Evolutionary conservation across 2,888 invertebrate genomes (phyloP).

Genomic region (Gandaritis pyraliata): DNA sequence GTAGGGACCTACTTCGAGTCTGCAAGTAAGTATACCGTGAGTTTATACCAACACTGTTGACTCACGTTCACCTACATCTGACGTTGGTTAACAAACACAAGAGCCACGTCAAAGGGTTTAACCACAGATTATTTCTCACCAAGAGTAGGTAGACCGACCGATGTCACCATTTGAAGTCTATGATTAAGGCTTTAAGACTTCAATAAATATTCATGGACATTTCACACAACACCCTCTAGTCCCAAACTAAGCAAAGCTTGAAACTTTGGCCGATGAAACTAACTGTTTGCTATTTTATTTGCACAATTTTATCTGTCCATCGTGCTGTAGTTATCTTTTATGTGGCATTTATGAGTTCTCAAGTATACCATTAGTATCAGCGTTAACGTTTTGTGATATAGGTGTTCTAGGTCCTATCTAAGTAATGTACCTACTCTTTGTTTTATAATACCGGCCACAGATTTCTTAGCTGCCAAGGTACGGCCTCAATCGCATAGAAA

Average conservation of each 20-base stretch:
- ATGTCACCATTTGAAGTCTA: slow-evolving; percentile 49
- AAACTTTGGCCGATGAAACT: slow-evolving; percentile 24
- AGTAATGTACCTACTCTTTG: neutral
- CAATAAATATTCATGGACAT: too few species aligned
- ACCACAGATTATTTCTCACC: slow-evolving; percentile 47
- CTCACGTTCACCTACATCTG: slow-evolving; percentile 54
- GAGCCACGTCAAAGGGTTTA: slow-evolving; percentile 50
- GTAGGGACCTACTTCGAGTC: slow-evolving; percentile 56
- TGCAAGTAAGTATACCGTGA: slow-evolving; percentile 55
- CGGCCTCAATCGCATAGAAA: slow-evolving; percentile 26
- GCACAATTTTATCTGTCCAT: too few species aligned
- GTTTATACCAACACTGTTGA: slow-evolving; percentile 63
- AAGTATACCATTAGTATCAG: too few species aligned
- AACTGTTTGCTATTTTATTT: slow-evolving; percentile 20
- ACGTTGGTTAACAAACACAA: slow-evolving; percentile 56
- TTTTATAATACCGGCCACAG: neutral
- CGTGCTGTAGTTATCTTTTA: too few species aligned
- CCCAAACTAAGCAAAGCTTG: too few species aligned
- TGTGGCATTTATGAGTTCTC: too few species aligned
- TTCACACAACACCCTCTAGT: too few species aligned
- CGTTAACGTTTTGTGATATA: too few species aligned
- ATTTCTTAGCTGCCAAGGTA: slow-evolving; percentile 10
- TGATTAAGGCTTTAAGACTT: slow-evolving; percentile 19
- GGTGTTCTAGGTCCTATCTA: too few species aligned
- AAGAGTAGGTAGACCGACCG: slow-evolving; percentile 42